Evolutionary conservation across 2,113 vertebrate species (phyloP), one percentile per base, ranked within the genome.

Genomic region (Xiphias gladius): DNA sequence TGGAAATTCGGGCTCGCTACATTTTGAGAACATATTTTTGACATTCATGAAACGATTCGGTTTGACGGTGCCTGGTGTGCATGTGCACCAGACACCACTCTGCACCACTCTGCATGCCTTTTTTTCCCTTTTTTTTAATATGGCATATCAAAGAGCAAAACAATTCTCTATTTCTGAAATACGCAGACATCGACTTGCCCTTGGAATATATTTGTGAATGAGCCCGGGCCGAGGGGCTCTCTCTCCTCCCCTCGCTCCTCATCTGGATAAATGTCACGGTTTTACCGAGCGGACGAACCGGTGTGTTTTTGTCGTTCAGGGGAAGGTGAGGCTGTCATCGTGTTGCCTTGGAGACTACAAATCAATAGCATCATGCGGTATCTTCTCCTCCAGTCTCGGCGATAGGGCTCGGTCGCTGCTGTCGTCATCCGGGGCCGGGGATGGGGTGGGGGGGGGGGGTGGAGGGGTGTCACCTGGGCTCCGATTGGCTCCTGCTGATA

Each of bases 191-290:
- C 87, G 82, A 81, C 61, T 88, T 91, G 84, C 30, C 90, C 91
- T 92, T 90, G 88, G 66, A 91, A 92, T 85, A 83, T 68, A 89
- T 92, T 89, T 92, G 62, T 92, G 88, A 91, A 92, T 90, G 91
- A 86, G 35, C 46, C 50, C 24, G 67, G 58, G 32, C 58, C 61
- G 63, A 65, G 22, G 37, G 39, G 46, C 75, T 41, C 50, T 13
- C 24, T 22, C 32, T 50, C 58, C 59, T 28, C 64, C n/a, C 39
- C 65, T 37, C 78, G 11, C 7, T 35, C 54, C 77, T 88, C 81
- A 80, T 89, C 82, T 83, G 81, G 73, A 83, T 88, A 64, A 82
- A 85, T 86, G 84, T 91, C 89, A 88, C 89, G 74, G 20, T 80
- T 54, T n/a, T 59, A 72, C 75, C 83, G 67, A 79, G 64, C 70